Percentiles rank a stretch among this genome's conserved stretches.
Conservation (phyloP, 1,140 invertebrate species). For the Argopecten irradians region DNA sequence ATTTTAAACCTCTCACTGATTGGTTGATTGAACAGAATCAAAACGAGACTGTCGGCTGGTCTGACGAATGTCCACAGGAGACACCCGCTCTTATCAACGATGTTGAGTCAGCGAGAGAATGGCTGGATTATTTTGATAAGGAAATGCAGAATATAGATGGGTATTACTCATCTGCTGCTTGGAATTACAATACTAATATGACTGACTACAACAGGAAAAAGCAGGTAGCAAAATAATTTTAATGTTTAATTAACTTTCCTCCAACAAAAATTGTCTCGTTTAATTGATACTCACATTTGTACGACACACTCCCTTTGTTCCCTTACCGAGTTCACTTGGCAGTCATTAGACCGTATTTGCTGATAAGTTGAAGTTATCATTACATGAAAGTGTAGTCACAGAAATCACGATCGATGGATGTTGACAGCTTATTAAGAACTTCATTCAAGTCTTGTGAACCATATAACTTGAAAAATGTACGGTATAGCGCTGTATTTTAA, state of each 20-base stretch:
- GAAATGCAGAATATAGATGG: constrained; percentile 32
- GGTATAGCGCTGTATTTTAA: no score
- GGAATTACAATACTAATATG: constrained; percentile 64
- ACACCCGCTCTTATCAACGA: constrained; percentile 30
- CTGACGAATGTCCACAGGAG: constrained; percentile 46
- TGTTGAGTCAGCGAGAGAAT: constrained; percentile 39
- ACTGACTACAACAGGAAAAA: constrained; percentile 52
- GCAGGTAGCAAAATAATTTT: constrained; percentile 27
- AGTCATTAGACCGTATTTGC: not conserved
- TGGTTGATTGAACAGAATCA: constrained; percentile 81
- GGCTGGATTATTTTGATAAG: constrained; percentile 53
- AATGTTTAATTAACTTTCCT: not conserved
- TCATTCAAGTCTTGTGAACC: no score
- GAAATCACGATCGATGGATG: no score
- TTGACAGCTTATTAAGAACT: no score
- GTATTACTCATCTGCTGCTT: constrained; percentile 44
- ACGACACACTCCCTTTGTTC: not conserved
- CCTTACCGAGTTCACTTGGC: not conserved
- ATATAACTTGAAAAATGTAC: no score
- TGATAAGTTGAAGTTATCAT: not conserved
- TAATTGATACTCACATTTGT: not conserved
- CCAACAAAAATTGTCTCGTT: not conserved
- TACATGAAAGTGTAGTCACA: not conserved
- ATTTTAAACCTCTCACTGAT: constrained; percentile 80
- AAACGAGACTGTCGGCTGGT: constrained; percentile 50